phyloP scores from a whole-genome alignment of 2,888 invertebrate species.

The Caradrina clavipalpis region DNA sequence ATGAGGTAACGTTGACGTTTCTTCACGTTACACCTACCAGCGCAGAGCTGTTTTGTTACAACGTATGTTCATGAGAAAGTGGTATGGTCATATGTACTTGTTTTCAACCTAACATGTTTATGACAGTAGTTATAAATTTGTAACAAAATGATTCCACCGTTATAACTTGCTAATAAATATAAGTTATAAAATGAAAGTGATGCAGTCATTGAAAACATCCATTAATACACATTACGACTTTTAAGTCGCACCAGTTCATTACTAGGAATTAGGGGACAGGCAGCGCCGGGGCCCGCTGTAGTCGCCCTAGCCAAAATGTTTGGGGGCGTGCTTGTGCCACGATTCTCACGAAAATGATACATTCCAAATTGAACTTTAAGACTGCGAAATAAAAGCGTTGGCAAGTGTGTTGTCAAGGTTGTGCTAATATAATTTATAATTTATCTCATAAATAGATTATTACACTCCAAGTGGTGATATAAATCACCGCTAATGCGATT shows the following conservation, averaged over 20 bases:
- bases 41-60: too few species aligned
- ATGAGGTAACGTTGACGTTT: too few species aligned
- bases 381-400: slow-evolving; percentile 40
- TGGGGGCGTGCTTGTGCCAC: slow-evolving; percentile 53
- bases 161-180: slow-evolving; percentile 48
- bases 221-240: slow-evolving; percentile 76
- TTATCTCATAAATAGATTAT: slow-evolving; percentile 86
- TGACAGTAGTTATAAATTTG: slow-evolving; percentile 9
- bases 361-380: slow-evolving; percentile 48
- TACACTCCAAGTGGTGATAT: slow-evolving; percentile 81
- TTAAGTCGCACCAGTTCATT: slow-evolving; percentile 78
- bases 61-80: too few species aligned
- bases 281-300: slow-evolving; percentile 44
- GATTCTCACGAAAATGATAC: slow-evolving; percentile 7
- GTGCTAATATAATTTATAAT: slow-evolving; percentile 84
- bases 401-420: slow-evolving; percentile 28
- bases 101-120: too few species aligned
- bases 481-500: slow-evolving; percentile 83
- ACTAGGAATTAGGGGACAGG: slow-evolving; percentile 76
- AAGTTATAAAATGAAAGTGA: slow-evolving; percentile 37
- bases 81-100: too few species aligned
- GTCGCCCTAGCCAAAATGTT: slow-evolving; percentile 49
- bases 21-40: too few species aligned
- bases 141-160: slow-evolving; percentile 27
- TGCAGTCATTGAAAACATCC: slow-evolving; percentile 70